Conservation (phyloP, 2,113 vertebrate genomes). For the Ibidorhyncha struthersii region DNA sequence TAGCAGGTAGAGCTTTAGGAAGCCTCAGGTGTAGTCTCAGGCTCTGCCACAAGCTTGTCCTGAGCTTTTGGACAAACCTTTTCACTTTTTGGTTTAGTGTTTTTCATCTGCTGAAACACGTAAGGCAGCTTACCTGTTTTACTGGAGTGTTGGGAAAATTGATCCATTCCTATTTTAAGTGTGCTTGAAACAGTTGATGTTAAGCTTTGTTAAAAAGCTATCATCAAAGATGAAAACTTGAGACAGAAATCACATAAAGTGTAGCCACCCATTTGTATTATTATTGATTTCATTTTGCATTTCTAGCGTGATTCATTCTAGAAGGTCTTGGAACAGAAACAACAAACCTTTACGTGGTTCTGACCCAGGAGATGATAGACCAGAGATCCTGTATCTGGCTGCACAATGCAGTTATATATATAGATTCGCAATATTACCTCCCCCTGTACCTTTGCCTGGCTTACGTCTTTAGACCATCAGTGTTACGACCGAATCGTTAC, state of each 20-base stretch:
- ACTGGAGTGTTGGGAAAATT: not conserved
- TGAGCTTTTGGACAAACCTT: not conserved
- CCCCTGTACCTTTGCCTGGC: not conserved
- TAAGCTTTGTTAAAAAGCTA: not conserved
- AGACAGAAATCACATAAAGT: not conserved
- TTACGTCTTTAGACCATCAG: accelerated
- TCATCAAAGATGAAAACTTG: not conserved
- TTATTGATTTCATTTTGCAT: not conserved
- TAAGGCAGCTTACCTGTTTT: not conserved
- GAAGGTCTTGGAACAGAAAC: not conserved
- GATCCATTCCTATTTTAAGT: not conserved
- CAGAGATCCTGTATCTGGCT: not conserved
- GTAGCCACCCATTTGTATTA: not conserved
- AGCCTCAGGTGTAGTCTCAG: not conserved
- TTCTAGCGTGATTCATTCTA: slow-evolving; percentile 1
- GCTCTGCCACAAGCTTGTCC: not conserved
- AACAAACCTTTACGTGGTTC: not conserved
- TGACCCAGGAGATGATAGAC: not conserved
- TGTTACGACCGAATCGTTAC: not conserved
- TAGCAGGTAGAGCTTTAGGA: not conserved
- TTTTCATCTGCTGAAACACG: not conserved
- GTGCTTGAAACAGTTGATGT: not conserved
- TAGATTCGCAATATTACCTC: not conserved
- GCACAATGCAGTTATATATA: not conserved
- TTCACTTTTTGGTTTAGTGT: not conserved